Base-by-base conservation (phyloP, 2,797 vertebrate species). In the Huso huso region DNA sequence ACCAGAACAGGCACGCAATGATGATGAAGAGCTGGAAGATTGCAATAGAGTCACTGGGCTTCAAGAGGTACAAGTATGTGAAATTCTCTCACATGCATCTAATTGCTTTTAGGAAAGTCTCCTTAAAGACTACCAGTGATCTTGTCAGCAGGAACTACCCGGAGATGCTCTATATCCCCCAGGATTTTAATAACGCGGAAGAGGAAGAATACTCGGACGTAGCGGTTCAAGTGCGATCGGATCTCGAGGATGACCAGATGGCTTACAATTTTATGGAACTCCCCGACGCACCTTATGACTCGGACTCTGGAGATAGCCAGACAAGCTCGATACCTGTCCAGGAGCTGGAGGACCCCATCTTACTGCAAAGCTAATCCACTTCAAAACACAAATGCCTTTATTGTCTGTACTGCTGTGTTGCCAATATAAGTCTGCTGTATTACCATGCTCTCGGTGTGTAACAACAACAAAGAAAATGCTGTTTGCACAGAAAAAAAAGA, bases 21-120 rank as follows among this genome's bases (percentile, higher is more conserved):
- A 99, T 99, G 96, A 97, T 99, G 95, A 96, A 95, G 79, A 99
- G 97, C 88, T 99, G 97, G 97, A 90, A 89, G 79, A 92, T 94
- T 58, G 96, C 97, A 6, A 94, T 99, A 76, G 97, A 99, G 79
- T 98, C 96, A 7, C 84, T 99, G 76, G 96, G 96, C 75, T 99
- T 99, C 87, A 95, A 94, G 85, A 94, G 95, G 78, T 98, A 95
- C 89, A 97, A 94, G 76, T 99, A 99, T 76, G 87, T 95, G 75
- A 99, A 99, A 78, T 95, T 94, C 82, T 94, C 96, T 77, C 97
- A 99, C 84, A 98, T 99, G 96, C 97, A 99, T 79, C 93, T 99
- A 75, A 91, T 99, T 76, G 95, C 96, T 73, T 99, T 99, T 89
- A 91, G 97, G 66, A 99, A 99, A 82, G 94, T 89, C 48, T 97